Evolutionary conservation across 2,797 vertebrate genomes (phyloP).

Genomic region (Cirrhinus mrigala): DNA sequence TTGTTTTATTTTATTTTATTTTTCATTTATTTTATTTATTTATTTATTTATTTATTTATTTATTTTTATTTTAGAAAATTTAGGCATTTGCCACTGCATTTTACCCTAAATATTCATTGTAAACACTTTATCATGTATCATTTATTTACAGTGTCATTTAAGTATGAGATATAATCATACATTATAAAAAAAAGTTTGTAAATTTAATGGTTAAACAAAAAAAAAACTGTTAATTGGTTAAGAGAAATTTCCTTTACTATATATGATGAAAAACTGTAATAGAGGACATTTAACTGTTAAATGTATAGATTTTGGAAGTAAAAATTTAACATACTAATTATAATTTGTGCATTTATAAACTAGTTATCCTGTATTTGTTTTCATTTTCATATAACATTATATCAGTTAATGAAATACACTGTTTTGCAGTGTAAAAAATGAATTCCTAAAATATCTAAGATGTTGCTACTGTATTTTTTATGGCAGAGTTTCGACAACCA

Average conservation of each 20-base stretch:
- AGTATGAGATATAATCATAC: neutral
- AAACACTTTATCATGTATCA: too few species aligned
- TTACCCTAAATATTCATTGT: too few species aligned
- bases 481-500: neutral
- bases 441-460: neutral
- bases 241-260: neutral
- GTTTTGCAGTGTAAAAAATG: neutral
- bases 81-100: too few species aligned
- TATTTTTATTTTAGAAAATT: too few species aligned
- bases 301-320: neutral
- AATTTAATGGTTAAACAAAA: neutral
- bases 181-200: neutral
- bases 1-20: too few species aligned
- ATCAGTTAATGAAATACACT: neutral
- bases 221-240: neutral
- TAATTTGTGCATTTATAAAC: too few species aligned
- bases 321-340: neutral
- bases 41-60: too few species aligned
- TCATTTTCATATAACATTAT: neutral
- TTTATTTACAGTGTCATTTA: neutral
- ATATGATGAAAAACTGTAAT: neutral
- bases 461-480: neutral
- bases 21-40: too few species aligned
- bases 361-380: too few species aligned
- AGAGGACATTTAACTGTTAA: too few species aligned